Percentiles rank a stretch among this genome's conserved stretches.
Evolutionary conservation across 2,888 invertebrate species (phyloP).

Genomic region (Aproaerema taeniolella): DNA sequence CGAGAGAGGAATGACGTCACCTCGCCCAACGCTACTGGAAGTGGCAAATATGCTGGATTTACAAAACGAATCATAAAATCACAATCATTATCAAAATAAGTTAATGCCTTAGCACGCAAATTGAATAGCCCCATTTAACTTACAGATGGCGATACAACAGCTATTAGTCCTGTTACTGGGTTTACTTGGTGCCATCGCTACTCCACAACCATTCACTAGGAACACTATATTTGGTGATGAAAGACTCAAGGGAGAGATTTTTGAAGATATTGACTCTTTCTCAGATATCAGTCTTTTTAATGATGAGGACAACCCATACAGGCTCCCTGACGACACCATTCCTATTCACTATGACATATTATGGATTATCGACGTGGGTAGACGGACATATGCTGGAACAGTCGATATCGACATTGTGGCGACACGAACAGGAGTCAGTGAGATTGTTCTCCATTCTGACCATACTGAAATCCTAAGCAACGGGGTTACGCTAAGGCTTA

Average conservation of each 20-base stretch:
- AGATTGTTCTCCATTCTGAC: slow-evolving; percentile 53
- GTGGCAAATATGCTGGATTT: too few species aligned
- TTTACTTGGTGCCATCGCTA: slow-evolving; percentile 34
- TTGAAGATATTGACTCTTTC: slow-evolving; percentile 40
- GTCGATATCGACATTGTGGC: slow-evolving; percentile 49
- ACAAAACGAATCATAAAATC: too few species aligned
- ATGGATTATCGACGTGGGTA: slow-evolving; percentile 55
- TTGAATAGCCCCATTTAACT: too few species aligned
- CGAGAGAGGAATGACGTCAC: too few species aligned
- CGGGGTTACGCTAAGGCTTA: too few species aligned
- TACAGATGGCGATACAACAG: slow-evolving; percentile 54
- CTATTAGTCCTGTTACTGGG: slow-evolving; percentile 35
- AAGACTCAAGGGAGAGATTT: slow-evolving; percentile 47
- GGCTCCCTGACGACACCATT: slow-evolving; percentile 65
- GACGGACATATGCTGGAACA: slow-evolving; percentile 43
- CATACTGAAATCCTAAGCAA: slow-evolving; percentile 38
- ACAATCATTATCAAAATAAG: too few species aligned
- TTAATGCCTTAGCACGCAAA: too few species aligned
- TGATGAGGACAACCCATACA: slow-evolving; percentile 34
- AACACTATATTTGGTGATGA: slow-evolving; percentile 63
- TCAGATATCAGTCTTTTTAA: slow-evolving; percentile 20
- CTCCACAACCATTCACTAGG: slow-evolving; percentile 33
- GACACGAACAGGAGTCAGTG: slow-evolving; percentile 36
- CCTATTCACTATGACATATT: slow-evolving; percentile 72
- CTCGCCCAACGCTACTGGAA: too few species aligned